Conservation (phyloP, 2,113 vertebrate species). For the Nyctereutes procyonoides region DNA sequence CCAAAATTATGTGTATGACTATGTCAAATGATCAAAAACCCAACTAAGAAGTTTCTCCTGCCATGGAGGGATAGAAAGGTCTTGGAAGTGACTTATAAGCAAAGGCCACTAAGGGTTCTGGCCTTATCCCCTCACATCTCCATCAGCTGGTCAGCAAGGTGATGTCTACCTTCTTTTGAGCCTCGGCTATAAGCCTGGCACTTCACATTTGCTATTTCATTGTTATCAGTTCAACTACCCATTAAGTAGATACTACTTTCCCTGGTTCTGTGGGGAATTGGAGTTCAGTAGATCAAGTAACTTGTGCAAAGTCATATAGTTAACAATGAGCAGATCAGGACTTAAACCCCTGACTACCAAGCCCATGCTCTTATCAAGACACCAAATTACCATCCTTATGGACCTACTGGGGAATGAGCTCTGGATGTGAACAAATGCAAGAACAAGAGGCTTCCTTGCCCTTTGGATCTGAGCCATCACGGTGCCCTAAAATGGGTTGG, state of each 20-base stretch:
- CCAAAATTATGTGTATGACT: not conserved
- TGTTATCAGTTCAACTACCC: not conserved
- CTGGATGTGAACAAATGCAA: not conserved
- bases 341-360: not conserved
- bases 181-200: not conserved
- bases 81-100: not conserved
- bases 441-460: not conserved
- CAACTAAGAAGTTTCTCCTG: not conserved
- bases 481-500: not conserved
- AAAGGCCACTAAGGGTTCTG: fast-evolving
- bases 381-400: not conserved
- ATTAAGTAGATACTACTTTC: not conserved
- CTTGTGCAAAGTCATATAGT: not conserved
- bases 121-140: not conserved
- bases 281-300: not conserved
- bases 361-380: not conserved
- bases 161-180: not conserved
- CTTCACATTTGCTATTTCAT: not conserved
- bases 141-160: no score
- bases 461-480: not conserved
- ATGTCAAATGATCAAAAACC: not conserved
- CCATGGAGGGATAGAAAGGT: fast-evolving
- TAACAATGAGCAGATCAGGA: not conserved
- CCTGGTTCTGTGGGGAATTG: not conserved
- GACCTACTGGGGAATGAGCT: not conserved